phyloP scores from a whole-genome alignment of 2,888 invertebrate genomes.

The Agrotis exclamationis region DNA sequence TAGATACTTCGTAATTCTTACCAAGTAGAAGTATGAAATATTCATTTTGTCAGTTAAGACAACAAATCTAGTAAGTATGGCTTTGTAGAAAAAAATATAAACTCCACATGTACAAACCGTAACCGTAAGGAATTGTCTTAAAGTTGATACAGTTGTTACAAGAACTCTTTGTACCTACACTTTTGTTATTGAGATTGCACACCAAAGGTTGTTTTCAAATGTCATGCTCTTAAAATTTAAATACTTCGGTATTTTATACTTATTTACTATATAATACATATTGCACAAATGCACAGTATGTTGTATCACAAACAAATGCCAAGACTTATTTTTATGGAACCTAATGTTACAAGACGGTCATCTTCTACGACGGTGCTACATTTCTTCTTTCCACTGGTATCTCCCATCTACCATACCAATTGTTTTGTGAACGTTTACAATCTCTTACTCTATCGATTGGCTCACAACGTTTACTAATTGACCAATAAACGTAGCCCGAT shows the following conservation, averaged over 20 bases:
- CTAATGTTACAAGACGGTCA: conserved; percentile 12
- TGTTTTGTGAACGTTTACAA: conserved; percentile 88
- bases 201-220: conserved; percentile 4
- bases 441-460: conserved; percentile 91
- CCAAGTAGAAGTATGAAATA: neutral
- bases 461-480: conserved; percentile 95
- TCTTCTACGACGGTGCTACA: conserved; percentile 76
- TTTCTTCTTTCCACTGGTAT: conserved; percentile 91
- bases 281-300: conserved; percentile 56
- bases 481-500: conserved; percentile 94
- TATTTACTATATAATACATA: conserved; percentile 47
- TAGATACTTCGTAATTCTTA: conserved; percentile 65
- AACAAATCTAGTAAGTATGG: neutral
- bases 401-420: conserved; percentile 89
- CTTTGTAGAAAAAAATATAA: conserved; percentile 7
- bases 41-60: neutral
- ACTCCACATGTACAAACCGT: neutral
- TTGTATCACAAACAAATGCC: conserved; percentile 65
- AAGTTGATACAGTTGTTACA: neutral
- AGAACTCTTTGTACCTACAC: conserved; percentile 20
- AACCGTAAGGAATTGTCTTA: neutral
- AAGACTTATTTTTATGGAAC: conserved; percentile 30
- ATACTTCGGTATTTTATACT: conserved; percentile 14
- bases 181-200: conserved; percentile 4
- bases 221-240: conserved; percentile 53